phyloP scores from a whole-genome alignment of 2,797 vertebrate genomes.

The Tapera naevia region DNA sequence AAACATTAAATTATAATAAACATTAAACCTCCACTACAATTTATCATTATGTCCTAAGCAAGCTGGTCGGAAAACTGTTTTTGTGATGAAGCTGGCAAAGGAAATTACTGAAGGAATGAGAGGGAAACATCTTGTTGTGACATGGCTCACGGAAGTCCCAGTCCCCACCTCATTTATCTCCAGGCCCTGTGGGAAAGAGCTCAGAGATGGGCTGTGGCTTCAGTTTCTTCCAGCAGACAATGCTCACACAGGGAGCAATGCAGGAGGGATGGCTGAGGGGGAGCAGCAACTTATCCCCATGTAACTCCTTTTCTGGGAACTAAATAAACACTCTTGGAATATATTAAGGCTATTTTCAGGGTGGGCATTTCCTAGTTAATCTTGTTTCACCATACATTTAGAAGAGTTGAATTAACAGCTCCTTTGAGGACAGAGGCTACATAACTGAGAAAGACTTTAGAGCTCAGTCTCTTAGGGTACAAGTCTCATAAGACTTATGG shows the following conservation, averaged over 20 bases:
- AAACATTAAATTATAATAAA: slow-evolving; percentile 55
- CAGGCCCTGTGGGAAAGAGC: not conserved
- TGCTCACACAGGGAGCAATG: not conserved
- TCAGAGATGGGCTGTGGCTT: not conserved
- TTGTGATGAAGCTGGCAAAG: slow-evolving; percentile 27
- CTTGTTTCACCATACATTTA: not conserved
- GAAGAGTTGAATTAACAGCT: not conserved
- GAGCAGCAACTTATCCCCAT: not conserved
- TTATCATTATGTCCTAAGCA: slow-evolving; percentile 33
- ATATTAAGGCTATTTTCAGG: not conserved
- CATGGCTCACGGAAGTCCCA: not conserved
- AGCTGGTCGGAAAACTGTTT: slow-evolving; percentile 38
- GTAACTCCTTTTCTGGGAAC: not conserved
- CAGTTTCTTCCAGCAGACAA: not conserved
- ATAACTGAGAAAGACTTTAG: not conserved
- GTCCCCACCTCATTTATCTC: not conserved
- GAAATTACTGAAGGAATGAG: slow-evolving; percentile 10
- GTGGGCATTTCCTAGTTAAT: not conserved
- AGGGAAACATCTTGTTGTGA: not conserved
- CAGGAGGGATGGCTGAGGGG: not conserved
- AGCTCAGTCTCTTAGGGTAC: not conserved
- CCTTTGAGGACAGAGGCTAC: not conserved
- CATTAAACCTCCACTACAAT: slow-evolving; percentile 28
- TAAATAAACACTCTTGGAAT: not conserved
- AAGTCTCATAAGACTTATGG: not conserved